Conservation (phyloP, 2,797 vertebrate genomes). For the Anniella stebbinsi region DNA sequence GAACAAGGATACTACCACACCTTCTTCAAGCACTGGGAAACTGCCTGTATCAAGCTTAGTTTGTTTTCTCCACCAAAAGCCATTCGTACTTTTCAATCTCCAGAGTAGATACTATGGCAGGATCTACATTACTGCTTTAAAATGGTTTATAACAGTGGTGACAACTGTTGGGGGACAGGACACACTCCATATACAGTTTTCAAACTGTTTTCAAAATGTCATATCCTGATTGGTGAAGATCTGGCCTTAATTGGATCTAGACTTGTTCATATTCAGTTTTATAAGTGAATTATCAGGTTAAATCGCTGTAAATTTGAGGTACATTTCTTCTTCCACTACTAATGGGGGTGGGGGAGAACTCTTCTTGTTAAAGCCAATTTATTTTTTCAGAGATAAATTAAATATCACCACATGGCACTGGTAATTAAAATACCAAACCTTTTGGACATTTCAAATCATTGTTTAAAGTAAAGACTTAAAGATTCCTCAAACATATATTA, state of each 20-base stretch:
- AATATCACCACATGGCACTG: neutral
- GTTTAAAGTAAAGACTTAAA: slow-evolving; percentile 29
- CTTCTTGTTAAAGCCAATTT: neutral
- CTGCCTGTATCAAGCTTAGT: neutral
- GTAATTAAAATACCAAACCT: slow-evolving; percentile 11
- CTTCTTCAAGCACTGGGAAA: neutral
- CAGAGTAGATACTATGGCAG: neutral
- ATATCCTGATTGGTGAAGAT: too few species aligned
- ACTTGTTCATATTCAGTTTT: neutral
- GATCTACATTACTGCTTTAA: too few species aligned
- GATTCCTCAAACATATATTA: slow-evolving; percentile 48
- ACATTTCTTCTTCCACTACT: neutral
- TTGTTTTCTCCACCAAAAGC: neutral
- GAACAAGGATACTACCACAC: neutral
- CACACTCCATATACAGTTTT: too few species aligned
- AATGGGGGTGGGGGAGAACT: neutral
- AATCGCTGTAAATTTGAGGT: neutral
- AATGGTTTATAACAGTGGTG: too few species aligned
- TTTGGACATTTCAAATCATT: slow-evolving; percentile 23
- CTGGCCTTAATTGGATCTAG: neutral
- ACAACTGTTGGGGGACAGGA: too few species aligned
- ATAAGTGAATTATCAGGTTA: neutral
- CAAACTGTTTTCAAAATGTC: too few species aligned
- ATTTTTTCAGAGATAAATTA: neutral
- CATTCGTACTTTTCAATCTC: neutral